These are phyloP conservation scores for Chloroclystis v-ata DNA, from an alignment of 2,888 invertebrate species.

Conservation along the genomic window DNA sequence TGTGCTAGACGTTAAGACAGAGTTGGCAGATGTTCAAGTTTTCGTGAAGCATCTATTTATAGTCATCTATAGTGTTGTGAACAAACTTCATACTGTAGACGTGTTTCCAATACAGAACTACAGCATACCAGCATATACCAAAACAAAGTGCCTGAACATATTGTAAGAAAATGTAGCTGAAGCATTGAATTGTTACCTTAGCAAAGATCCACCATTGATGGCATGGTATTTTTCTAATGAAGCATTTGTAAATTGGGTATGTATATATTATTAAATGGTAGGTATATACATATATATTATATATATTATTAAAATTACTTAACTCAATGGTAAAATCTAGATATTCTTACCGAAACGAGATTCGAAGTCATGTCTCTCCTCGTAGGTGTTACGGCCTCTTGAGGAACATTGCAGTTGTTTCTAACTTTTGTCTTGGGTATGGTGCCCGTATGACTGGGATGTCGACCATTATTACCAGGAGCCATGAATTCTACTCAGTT, in stretches of 20 bases:
- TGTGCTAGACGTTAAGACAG: conserved; percentile 25
- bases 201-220: no score
- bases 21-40: conserved; percentile 65
- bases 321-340: not conserved
- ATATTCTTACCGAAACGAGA: conserved; percentile 61
- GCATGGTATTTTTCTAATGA: not conserved
- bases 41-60: conserved; percentile 61
- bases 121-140: not conserved
- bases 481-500: conserved; percentile 61
- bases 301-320: no score
- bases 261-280: no score
- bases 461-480: conserved; percentile 73
- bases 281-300: no score
- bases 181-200: no score
- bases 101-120: not conserved
- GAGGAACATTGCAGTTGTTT: conserved; percentile 79
- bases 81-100: conserved; percentile 52
- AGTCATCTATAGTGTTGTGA: conserved; percentile 45
- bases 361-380: conserved; percentile 78
- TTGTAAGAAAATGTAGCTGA: no score
- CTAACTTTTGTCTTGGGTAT: conserved; percentile 82
- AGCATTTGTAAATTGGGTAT: no score
- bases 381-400: conserved; percentile 80
- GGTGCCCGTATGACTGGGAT: conserved; percentile 80
- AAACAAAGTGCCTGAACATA: not conserved